These are phyloP conservation scores for Anaspis maculata DNA, from an alignment of 2,888 invertebrate genomes.

Conservation along the genomic window DNA sequence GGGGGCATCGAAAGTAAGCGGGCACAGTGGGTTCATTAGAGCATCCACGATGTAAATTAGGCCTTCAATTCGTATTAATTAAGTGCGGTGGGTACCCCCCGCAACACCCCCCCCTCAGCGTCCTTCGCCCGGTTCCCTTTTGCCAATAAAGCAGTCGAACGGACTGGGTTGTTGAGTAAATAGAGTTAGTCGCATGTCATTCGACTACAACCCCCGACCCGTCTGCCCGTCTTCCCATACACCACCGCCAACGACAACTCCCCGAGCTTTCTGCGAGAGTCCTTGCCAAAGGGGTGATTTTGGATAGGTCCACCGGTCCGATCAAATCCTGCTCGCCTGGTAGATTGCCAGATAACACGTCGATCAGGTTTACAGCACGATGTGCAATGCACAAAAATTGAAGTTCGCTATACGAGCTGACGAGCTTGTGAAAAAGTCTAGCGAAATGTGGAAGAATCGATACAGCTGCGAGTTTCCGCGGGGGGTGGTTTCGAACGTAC, in stretches of 20 bases:
- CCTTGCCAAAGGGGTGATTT: conserved; percentile 18
- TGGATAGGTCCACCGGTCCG: conserved; percentile 7
- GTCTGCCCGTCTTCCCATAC: conserved; percentile 11
- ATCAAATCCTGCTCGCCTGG: conserved; percentile 8
- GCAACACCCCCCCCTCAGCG: conserved; percentile 26
- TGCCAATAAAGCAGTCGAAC: conserved; percentile 34
- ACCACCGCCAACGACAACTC: conserved; percentile 11
- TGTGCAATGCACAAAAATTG: too few species aligned
- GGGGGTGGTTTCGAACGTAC: not conserved
- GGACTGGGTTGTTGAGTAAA: conserved; percentile 33
- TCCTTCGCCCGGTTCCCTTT: conserved; percentile 29
- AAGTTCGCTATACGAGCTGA: too few species aligned
- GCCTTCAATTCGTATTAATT: conserved; percentile 38
- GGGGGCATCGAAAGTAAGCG: too few species aligned
- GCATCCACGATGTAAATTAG: conserved; percentile 33
- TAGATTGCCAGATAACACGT: too few species aligned
- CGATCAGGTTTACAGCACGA: too few species aligned
- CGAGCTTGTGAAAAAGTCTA: too few species aligned
- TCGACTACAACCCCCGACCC: conserved; percentile 26
- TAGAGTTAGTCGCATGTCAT: conserved; percentile 35
- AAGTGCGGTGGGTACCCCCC: conserved; percentile 31
- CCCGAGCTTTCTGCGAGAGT: conserved; percentile 14
- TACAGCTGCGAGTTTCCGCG: not conserved
- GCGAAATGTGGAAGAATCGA: conserved; percentile 1
- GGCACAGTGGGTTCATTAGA: conserved; percentile 22